A percentile compares a stretch with the other conserved stretches of the same genome.
Conservation (phyloP, 2,113 vertebrate genomes). For the Hydrochoerus hydrochaeris region DNA sequence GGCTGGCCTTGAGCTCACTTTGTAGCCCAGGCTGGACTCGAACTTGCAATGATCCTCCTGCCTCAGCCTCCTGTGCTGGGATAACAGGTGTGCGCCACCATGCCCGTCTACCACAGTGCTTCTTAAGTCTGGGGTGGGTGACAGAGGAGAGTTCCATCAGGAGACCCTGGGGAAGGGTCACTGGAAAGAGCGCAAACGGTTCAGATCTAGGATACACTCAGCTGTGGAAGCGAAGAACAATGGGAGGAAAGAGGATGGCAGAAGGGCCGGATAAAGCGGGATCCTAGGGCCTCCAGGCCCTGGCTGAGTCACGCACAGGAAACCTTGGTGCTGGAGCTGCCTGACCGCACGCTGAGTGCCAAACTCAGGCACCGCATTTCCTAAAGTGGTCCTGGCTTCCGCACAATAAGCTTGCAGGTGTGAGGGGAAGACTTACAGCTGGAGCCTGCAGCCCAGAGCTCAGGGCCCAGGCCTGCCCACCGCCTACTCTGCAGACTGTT, state of each 20-base stretch:
- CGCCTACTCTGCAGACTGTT: neutral
- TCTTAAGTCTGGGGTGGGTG: neutral
- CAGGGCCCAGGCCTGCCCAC: neutral
- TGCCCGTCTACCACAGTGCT: neutral
- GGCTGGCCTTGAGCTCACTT: too few species aligned
- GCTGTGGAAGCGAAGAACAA: constrained; percentile 29
- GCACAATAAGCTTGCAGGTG: neutral
- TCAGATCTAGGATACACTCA: neutral
- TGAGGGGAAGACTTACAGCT: neutral
- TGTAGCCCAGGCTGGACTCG: too few species aligned
- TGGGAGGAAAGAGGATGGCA: constrained; percentile 37
- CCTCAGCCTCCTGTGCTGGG: too few species aligned
- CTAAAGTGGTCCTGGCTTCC: neutral
- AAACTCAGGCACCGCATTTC: neutral
- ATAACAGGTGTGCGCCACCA: too few species aligned
- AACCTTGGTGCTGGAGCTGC: neutral
- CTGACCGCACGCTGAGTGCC: neutral
- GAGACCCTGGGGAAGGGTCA: neutral
- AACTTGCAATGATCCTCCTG: too few species aligned
- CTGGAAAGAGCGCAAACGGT: neutral
- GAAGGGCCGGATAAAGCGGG: neutral
- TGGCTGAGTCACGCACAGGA: constrained; percentile 31
- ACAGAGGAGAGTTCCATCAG: neutral
- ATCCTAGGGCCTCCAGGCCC: neutral
- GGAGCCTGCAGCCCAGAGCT: neutral